Evolutionary conservation across 2,888 invertebrate genomes (phyloP), one percentile per base, ranked within the genome.

Genomic region (Polyploca ridens): DNA sequence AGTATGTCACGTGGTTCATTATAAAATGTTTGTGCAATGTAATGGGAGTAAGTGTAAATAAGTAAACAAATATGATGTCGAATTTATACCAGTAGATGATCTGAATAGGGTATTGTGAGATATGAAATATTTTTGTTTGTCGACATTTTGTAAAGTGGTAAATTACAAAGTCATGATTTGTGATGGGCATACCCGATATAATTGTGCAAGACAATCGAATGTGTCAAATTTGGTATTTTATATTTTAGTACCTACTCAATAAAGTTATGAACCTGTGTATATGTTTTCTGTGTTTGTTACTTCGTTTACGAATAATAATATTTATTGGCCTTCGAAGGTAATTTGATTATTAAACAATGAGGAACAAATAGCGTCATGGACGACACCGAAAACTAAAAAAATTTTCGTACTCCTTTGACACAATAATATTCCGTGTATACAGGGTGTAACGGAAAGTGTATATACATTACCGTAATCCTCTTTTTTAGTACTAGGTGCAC

Each of bases 161-260:
- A 64, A 67, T 65, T 67, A 64, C 68, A 67, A 16, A 64, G 62
- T 61, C 64, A 65, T 69, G 62, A 66, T 64, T 66, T 69, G 63
- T 66, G 66, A 64, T 65, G 70, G 66, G 64, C 64, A 61, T 66
- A 59, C 60, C 68, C 67, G 54, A 67, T 67, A 65, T 68, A 69
- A 70, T 75, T 62, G 74, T 75, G 72, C 74, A 35, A 63, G 62
- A 68, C 66, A 64, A 67, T 68, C 49, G 62, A 66, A 64, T 81
- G 88, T 89, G 86, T 89, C 87, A 89, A 88, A 87, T 83, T 82
- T 82, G 83, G 82, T 80, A 85, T 84, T 85, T 78, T 85, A 81
- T 86, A 85, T 84, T 83, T 85, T 84, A 84, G 79, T 83, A 84
- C 77, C 74, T 84, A 85, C 81, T 77, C 73, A 90, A 87, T 90